Evolutionary conservation across 1,140 invertebrate genomes (phyloP), one percentile per base, ranked within the genome.

Genomic region (Harlomillsia oculata): DNA sequence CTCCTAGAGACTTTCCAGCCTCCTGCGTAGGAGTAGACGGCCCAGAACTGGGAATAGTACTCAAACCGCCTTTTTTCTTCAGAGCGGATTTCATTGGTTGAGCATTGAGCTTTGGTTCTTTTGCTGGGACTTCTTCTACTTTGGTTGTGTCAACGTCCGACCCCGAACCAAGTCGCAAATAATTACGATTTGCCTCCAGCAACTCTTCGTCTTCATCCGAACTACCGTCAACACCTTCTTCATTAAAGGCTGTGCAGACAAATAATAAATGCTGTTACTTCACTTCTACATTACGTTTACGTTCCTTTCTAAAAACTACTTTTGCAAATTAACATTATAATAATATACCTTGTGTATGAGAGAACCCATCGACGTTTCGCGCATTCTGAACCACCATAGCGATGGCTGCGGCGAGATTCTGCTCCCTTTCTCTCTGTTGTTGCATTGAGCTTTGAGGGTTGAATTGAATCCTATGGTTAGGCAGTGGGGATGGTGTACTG

Each of bases 51-150:
- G 46, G 39, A 45, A 75, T 78, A 54, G 58, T 48, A 44, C 37
- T 40, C 43, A 45, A 26, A 23, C 56, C 51, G 64, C 76, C 64
- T 11, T 85, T 82, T 69, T 92, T 93, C 75, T 92, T 92, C 36
- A 92, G 76, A n/a, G 89, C 89, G 21, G 87, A 90, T 69, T 93
- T 93, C 41, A 90, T 77, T 53, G 89, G 89, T 74, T 89, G 81
- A 53, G 87, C 88, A 75, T 90, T 85, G 69, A 87, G 83, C 67
- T 68, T 66, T 28, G 71, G 69, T 74, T 89, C 87, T 72, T 89
- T 89, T 51, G 89, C 87, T 52, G 86, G 87, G 55, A 92, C 89
- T 73, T 91, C 86, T 70, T 92, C 87, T 30, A 90, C 81, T 46
- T 84, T 78, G 16, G 80, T 81, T 29, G 85, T 88, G 69, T 90